phyloP scores from a whole-genome alignment of 2,888 invertebrate genomes.

The Suillia variegata region DNA sequence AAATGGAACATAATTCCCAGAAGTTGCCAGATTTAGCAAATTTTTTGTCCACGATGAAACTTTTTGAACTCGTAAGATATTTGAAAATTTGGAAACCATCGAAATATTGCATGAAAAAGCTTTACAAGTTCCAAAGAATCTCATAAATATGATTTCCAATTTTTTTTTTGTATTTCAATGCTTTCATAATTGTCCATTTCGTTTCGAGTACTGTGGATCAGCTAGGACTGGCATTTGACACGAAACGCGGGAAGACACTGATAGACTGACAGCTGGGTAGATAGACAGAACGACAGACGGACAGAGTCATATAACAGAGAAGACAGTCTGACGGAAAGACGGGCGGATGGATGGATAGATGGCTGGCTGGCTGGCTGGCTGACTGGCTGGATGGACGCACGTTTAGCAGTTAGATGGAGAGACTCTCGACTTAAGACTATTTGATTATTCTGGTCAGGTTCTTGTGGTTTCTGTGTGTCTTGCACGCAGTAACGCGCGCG shows the following conservation, averaged over 20 bases:
- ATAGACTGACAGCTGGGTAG: neutral
- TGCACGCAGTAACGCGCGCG: neutral
- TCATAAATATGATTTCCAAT: no score
- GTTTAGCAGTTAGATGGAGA: neutral
- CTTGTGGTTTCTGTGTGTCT: slow-evolving; percentile 12
- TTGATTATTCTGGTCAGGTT: slow-evolving; percentile 24
- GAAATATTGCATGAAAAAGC: no score
- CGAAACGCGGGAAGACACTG: slow-evolving; percentile 18
- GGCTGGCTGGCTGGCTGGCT: no score
- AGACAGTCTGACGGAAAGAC: slow-evolving; percentile 7
- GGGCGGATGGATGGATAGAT: slow-evolving; percentile 23
- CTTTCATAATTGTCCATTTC: no score
- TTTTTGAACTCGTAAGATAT: no score
- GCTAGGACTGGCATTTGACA: slow-evolving; percentile 26
- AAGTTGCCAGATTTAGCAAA: no score
- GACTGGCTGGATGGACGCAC: slow-evolving; percentile 7
- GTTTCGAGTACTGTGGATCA: no score
- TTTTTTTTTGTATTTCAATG: no score
- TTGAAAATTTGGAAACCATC: no score
- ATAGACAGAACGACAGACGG: slow-evolving; percentile 19
- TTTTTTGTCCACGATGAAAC: no score
- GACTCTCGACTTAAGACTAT: slow-evolving; percentile 1
- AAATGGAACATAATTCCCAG: no score
- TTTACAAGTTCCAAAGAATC: no score
- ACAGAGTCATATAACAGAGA: neutral